Evolutionary conservation across 2,113 vertebrate species (phyloP).

Genomic region (Gnathonemus longibarbis): DNA sequence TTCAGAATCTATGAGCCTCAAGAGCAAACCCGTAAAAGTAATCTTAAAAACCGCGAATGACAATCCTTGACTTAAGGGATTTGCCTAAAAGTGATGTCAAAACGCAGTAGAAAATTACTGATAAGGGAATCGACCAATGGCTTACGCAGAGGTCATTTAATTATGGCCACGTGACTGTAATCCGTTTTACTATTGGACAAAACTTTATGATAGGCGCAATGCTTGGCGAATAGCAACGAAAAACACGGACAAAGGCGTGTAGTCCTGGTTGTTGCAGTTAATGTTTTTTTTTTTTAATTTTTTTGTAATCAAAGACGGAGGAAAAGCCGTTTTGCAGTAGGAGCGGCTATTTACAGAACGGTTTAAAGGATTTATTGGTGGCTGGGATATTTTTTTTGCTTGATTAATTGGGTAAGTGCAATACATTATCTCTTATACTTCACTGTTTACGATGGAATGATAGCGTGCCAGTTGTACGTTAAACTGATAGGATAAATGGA

Average conservation of each 20-base stretch:
- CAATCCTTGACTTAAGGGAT: slow-evolving; percentile 2
- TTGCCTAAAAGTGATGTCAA: slow-evolving; percentile 21
- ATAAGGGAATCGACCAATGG: slow-evolving; percentile 18
- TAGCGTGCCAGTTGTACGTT: neutral
- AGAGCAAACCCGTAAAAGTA: neutral
- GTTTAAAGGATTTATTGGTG: slow-evolving; percentile 13
- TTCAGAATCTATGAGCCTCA: neutral
- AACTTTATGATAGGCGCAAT: slow-evolving; percentile 2
- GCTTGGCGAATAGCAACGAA: neutral
- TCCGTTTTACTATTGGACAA: slow-evolving; percentile 9
- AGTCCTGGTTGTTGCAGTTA: slow-evolving; percentile 14
- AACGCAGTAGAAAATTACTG: neutral
- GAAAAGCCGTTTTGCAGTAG: slow-evolving; percentile 2
- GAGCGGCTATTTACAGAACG: slow-evolving; percentile 14
- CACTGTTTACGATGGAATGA: neutral
- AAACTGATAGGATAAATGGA: neutral
- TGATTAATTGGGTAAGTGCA: slow-evolving; percentile 16
- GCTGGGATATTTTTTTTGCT: neutral
- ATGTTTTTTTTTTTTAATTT: slow-evolving; percentile 11
- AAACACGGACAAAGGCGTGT: slow-evolving; percentile 24
- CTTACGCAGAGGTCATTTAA: neutral
- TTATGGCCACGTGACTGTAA: slow-evolving; percentile 5
- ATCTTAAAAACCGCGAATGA: neutral
- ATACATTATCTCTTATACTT: neutral
- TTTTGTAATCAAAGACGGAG: slow-evolving; percentile 22